These are phyloP conservation scores for Syndactyla subalaris DNA, from an alignment of 2,797 vertebrate genomes.

Conservation along the genomic window DNA sequence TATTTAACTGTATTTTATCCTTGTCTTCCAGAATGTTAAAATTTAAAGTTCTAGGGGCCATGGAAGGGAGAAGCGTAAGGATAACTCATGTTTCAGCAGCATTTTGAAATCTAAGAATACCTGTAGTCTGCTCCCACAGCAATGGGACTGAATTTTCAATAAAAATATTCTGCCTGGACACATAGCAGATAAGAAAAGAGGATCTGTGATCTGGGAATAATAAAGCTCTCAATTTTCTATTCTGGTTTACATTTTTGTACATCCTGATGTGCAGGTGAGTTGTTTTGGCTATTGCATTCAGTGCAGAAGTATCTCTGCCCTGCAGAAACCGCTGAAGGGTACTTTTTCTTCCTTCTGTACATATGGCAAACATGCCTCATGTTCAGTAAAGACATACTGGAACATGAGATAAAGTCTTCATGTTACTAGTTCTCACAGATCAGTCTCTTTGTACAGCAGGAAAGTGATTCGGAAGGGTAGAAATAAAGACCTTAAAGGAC, in stretches of 20 bases:
- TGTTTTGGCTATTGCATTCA: not conserved
- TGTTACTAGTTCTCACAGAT: not conserved
- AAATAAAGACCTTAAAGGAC: not conserved
- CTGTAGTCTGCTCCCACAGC: not conserved
- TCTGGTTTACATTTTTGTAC: not conserved
- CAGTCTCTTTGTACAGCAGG: not conserved
- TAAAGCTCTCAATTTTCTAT: not conserved
- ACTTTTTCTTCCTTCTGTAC: not conserved
- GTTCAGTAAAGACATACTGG: not conserved
- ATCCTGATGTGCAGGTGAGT: not conserved
- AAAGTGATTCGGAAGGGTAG: not conserved
- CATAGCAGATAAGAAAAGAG: not conserved
- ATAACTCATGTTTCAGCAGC: not conserved
- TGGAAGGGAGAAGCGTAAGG: not conserved
- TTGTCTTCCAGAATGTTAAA: not conserved
- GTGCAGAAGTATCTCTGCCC: not conserved
- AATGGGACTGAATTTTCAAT: not conserved
- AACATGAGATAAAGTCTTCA: not conserved
- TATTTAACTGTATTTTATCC: not conserved
- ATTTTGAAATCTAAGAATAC: not conserved
- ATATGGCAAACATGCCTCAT: not conserved
- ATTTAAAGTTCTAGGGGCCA: not conserved
- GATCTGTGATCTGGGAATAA: not conserved
- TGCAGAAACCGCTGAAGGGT: not conserved
- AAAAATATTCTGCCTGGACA: not conserved